Evolutionary conservation across 2,888 invertebrate genomes (phyloP), one percentile per base, ranked within the genome.

Genomic region (Malthinus flaveolus): DNA sequence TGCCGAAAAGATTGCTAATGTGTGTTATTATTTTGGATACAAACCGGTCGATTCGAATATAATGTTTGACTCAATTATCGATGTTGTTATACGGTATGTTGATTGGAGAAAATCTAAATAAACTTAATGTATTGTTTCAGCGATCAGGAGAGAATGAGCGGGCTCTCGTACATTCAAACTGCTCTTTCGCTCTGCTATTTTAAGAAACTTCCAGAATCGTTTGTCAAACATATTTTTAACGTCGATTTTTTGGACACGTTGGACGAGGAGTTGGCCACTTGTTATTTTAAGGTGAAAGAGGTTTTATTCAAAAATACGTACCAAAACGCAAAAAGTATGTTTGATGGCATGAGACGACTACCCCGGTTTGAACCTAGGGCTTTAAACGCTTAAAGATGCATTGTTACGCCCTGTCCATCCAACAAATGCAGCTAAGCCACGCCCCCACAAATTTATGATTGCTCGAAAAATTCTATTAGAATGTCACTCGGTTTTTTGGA

Each of bases 241-340:
- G 81, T 84, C 1, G 79, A 81, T 51, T 86, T 86, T 70, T 79
- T 87, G 65, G 83, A 84, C 63, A 79, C 81, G 63, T 71, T 86
- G 1, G 86, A 87, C 66, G 75, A 78, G 5, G 85, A 86, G 73
- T 78, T 86, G 48, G 75, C 79, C 45, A 74, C 77, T 57, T 83
- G 83, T 66, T 83, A 84, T 68, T 82, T 80, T 10, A 84, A 82
- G 75, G 83, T 82, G 73, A n/a, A n/a, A n/a, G n/a, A n/a, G n/a
- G n/a, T n/a, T n/a, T n/a, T n/a, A n/a, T n/a, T n/a, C n/a, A n/a
- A n/a, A n/a, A n/a, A n/a, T n/a, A n/a, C n/a, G n/a, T n/a, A n/a
- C n/a, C n/a, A n/a, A n/a, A n/a, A n/a, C n/a, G n/a, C n/a, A n/a
- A n/a, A n/a, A n/a, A n/a, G n/a, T n/a, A n/a, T n/a, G n/a, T n/a